Percentiles rank a stretch among this genome's conserved stretches.
Conservation (phyloP, 1,140 invertebrate species). For the Lordiphosa collinella region DNA sequence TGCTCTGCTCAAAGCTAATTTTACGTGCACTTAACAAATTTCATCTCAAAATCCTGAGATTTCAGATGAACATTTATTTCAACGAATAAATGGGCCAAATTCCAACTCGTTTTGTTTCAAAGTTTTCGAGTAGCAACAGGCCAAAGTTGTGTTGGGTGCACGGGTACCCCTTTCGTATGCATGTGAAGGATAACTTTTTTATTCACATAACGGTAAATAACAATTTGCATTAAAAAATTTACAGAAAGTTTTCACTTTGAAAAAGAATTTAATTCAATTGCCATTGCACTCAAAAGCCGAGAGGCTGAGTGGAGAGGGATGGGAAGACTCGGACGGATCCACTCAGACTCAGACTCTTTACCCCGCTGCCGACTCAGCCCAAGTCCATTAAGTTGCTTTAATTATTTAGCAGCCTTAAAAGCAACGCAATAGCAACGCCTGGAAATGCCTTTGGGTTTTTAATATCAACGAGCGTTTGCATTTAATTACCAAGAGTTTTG, state of each 20-base stretch:
- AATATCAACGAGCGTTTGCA: conserved; percentile 63
- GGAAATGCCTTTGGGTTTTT: conserved; percentile 45
- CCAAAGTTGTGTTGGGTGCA: too few species aligned
- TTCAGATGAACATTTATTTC: too few species aligned
- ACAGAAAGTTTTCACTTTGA: conserved; percentile 60
- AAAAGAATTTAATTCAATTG: conserved; percentile 68
- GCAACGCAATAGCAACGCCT: conserved; percentile 50
- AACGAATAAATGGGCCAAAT: too few species aligned
- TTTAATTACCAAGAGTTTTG: conserved; percentile 66
- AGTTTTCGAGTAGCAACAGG: too few species aligned
- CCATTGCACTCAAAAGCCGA: conserved; percentile 59
- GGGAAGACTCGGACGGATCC: conserved; percentile 7
- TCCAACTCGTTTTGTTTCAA: too few species aligned
- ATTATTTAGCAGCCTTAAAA: conserved; percentile 75
- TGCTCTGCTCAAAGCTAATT: too few species aligned
- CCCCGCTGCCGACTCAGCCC: conserved; percentile 25
- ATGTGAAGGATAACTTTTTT: neutral
- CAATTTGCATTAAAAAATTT: conserved; percentile 63
- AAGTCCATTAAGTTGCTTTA: conserved; percentile 72
- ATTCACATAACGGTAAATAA: conserved; percentile 29
- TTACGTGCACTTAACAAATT: too few species aligned
- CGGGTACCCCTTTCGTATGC: too few species aligned
- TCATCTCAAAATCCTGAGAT: too few species aligned
- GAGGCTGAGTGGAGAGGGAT: conserved; percentile 23
- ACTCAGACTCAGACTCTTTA: neutral